phyloP scores from a whole-genome alignment of 2,888 invertebrate species.

The Leptinotarsa tumamoca region DNA sequence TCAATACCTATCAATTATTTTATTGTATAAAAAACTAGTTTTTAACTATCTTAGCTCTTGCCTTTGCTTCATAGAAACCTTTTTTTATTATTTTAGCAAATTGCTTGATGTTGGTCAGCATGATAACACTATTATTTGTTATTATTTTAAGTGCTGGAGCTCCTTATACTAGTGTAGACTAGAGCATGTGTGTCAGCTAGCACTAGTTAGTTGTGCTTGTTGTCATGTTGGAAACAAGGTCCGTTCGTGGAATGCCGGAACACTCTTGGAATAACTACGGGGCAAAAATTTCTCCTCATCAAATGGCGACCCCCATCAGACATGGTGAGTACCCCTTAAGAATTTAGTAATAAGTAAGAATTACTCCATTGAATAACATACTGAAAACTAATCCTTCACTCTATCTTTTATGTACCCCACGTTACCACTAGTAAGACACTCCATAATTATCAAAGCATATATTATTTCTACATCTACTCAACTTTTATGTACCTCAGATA shows the following conservation, averaged over 20 bases:
- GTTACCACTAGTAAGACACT: too few species aligned
- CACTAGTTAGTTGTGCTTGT: constrained; percentile 62
- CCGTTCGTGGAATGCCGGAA: constrained; percentile 79
- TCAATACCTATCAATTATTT: too few species aligned
- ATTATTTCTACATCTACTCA: too few species aligned
- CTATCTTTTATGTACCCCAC: too few species aligned
- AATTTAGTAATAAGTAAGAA: too few species aligned
- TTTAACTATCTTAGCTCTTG: constrained; percentile 25
- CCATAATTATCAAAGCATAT: too few species aligned
- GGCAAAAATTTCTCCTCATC: constrained; percentile 63
- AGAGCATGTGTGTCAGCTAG: constrained; percentile 62
- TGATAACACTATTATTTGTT: constrained; percentile 38
- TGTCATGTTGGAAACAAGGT: constrained; percentile 81
- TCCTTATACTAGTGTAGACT: constrained; percentile 56
- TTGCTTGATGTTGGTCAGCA: constrained; percentile 27
- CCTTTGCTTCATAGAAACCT: constrained; percentile 19
- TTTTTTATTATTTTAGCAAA: constrained; percentile 18
- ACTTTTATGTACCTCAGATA: too few species aligned
- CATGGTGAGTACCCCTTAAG: constrained; percentile 59
- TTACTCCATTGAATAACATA: too few species aligned
- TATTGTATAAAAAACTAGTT: neutral
- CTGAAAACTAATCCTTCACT: too few species aligned
- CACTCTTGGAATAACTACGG: constrained; percentile 71
- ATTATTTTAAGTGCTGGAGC: constrained; percentile 55
- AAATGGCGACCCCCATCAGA: constrained; percentile 65